Evolutionary conservation across 2,888 invertebrate species (phyloP).

Genomic region (Trichogramma dendrolimi): DNA sequence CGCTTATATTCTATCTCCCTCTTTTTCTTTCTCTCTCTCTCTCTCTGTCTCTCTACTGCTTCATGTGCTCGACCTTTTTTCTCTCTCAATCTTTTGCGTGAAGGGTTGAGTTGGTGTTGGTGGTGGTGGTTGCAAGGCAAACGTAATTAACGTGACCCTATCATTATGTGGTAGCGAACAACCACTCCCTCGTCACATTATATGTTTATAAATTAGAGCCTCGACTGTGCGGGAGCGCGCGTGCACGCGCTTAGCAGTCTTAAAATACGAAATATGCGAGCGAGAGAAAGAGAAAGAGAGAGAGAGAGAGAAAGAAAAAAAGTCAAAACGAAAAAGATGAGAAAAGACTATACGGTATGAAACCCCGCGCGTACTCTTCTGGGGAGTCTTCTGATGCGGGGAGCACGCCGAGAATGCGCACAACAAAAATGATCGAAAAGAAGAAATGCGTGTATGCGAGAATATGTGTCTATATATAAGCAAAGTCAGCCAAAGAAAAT

Average conservation of each 20-base stretch:
- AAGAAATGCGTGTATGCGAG: too few species aligned
- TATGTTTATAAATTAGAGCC: constrained; percentile 53
- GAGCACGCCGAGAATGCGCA: too few species aligned
- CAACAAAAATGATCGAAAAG: too few species aligned
- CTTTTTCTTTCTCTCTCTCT: not conserved
- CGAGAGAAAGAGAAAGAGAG: constrained; percentile 8
- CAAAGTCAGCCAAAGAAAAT: not conserved
- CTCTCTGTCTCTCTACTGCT: constrained; percentile 8
- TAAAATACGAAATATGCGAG: not conserved
- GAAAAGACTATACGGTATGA: not conserved
- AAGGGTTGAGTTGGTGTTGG: constrained; percentile 5
- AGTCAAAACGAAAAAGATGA: constrained; percentile 19
- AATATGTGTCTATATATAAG: too few species aligned
- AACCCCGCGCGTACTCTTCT: not conserved
- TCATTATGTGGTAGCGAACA: constrained; percentile 52
- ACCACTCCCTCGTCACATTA: constrained; percentile 54
- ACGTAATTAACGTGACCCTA: constrained; percentile 52
- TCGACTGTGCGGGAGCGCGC: constrained; percentile 23
- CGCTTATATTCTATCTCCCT: constrained; percentile 10
- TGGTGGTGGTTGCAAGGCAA: constrained; percentile 40
- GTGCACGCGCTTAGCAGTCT: constrained; percentile 10
- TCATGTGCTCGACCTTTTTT: not conserved
- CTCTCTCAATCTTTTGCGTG: not conserved
- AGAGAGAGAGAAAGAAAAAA: constrained; percentile 16
- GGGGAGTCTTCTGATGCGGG: too few species aligned